Evolutionary conservation across 2,113 vertebrate species (phyloP), one percentile per base, ranked within the genome.

Genomic region (Gymnorhina tibicen): DNA sequence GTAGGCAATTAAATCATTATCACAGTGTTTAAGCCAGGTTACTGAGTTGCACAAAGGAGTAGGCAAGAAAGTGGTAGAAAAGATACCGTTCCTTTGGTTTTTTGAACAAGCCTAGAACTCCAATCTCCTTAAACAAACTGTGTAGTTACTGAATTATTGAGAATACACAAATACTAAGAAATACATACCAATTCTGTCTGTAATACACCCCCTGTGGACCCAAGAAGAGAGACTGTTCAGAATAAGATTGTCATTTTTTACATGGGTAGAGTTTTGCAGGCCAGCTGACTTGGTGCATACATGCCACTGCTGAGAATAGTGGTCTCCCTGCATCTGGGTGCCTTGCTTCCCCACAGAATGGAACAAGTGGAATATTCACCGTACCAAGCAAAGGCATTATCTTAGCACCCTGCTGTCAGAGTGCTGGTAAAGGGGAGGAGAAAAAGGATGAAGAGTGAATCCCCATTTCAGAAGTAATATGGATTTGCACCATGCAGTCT

Each of bases 51-150:
- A 50, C 53, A 84, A 88, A 96, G 26, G 33, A 75, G 35, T 3
- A 53, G 19, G 23, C 19, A 84, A 17, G n/a, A 53, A 77, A 78
- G 60, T 37, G 20, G 23, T n/a, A 52, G 35, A 35, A 90, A 74
- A 74, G 9, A 33, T 16, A 27, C 3, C 6, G 1, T 69, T 80
- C 21, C 16, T 50, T 90, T 2, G 0, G 0, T 19, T 24, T 85
- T 73, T 35, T 73, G 16, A 67, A 68, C 28, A 86, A 58, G 33
- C 24, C 46, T 67, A 44, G 62, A 66, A 46, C 16, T 80, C 35
- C 21, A 53, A 53, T 37, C 13, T 76, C 33, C 49, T 73, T 46
- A 73, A 68, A 26, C 8, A 73, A 78, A 76, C 17, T 11, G 35
- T 69, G 16, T 33, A 80, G 49, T 11, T 62, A n/a, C 8, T 62